Conservation (phyloP, 2,113 vertebrate species). For the Alethe diademata region DNA sequence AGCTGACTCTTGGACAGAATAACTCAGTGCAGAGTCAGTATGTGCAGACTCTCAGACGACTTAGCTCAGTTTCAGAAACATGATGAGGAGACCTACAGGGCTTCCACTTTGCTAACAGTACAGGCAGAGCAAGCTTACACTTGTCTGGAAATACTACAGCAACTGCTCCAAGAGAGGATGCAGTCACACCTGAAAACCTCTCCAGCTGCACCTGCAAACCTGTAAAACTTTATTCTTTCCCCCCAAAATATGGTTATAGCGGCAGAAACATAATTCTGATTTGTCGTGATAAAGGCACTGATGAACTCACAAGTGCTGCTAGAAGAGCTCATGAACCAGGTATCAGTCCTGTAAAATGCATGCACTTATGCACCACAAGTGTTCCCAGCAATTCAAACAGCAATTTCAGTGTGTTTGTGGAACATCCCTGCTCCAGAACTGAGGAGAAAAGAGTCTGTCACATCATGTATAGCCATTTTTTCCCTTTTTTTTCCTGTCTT, state of each 20-base stretch:
- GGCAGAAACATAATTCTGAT: neutral
- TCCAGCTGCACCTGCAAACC: neutral
- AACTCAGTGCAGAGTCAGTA: neutral
- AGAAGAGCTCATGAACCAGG: neutral
- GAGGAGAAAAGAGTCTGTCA: neutral
- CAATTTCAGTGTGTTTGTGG: neutral
- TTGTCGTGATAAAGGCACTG: neutral
- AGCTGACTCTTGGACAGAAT: neutral
- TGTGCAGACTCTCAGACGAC: neutral
- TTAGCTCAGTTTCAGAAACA: conserved; percentile 11
- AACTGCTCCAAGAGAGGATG: neutral
- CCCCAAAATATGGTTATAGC: neutral
- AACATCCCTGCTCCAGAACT: neutral
- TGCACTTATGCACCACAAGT: neutral
- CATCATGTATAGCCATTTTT: neutral
- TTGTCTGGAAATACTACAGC: neutral
- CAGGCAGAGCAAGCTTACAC: conserved; percentile 20
- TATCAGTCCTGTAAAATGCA: neutral
- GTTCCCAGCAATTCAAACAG: neutral
- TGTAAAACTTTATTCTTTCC: neutral
- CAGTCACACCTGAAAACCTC: neutral
- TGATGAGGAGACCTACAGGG: conserved; percentile 12
- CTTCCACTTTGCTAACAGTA: neutral
- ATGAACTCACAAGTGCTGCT: neutral
- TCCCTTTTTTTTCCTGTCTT: neutral